Percentiles rank a stretch among this genome's conserved stretches.
Conservation (phyloP, 1,140 invertebrate genomes). For the Condylostylus longicornis region DNA sequence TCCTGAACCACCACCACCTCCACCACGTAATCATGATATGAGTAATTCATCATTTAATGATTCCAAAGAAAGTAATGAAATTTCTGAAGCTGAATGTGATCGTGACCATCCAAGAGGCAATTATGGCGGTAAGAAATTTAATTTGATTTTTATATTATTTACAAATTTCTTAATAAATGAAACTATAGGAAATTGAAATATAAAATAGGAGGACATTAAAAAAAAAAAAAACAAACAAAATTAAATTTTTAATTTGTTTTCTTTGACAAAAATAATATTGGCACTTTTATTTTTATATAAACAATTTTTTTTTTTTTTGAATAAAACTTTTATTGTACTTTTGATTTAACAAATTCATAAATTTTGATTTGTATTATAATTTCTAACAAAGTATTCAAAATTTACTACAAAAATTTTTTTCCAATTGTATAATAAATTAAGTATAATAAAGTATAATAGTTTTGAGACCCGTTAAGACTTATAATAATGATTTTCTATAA, state of each 20-base stretch:
- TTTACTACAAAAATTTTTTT: too few species aligned
- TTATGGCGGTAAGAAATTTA: slow-evolving; percentile 50
- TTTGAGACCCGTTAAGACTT: too few species aligned
- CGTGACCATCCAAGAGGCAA: slow-evolving; percentile 56
- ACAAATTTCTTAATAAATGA: not conserved
- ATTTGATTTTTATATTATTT: slow-evolving; percentile 2
- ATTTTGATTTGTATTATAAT: too few species aligned
- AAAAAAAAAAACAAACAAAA: slow-evolving; percentile 5
- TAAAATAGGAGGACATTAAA: slow-evolving; percentile 13
- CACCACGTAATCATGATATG: slow-evolving; percentile 53
- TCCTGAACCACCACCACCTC: slow-evolving; percentile 70
- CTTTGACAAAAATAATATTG: slow-evolving; percentile 1
- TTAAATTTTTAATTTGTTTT: not conserved
- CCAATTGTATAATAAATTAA: too few species aligned
- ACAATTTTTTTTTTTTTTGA: not conserved
- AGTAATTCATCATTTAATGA: slow-evolving; percentile 69
- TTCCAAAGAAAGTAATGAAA: slow-evolving; percentile 83
- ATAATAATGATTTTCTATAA: too few species aligned
- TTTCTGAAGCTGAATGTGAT: slow-evolving; percentile 84
- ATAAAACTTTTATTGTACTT: too few species aligned
- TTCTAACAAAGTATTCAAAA: too few species aligned
- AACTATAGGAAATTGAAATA: slow-evolving; percentile 11
- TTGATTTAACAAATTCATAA: too few species aligned
- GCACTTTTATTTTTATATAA: not conserved
- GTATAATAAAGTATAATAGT: too few species aligned